Conservation (phyloP, 35 echinoderm and acorn worm genomes). For the Lytechinus variegatus region DNA sequence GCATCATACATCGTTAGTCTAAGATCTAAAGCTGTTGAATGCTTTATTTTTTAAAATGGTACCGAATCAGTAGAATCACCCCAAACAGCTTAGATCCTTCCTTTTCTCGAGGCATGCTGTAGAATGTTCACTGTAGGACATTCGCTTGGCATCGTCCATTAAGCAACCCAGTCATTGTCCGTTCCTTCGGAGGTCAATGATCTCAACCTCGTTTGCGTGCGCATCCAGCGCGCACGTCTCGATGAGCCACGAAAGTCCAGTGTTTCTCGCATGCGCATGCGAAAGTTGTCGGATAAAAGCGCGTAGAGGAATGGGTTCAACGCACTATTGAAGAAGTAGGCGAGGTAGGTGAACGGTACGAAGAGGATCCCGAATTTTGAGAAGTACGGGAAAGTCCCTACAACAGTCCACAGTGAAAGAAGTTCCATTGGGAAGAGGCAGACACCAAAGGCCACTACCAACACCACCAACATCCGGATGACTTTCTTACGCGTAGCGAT, state of each 20-base stretch:
- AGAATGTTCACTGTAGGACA: too few species aligned
- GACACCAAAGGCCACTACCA: slow-evolving; percentile 72
- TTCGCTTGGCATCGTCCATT: neutral
- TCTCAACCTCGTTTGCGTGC: slow-evolving; percentile 61
- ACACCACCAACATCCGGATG: slow-evolving; percentile 73
- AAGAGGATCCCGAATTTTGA: slow-evolving; percentile 51
- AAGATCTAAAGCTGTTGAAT: too few species aligned
- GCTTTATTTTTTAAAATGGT: too few species aligned
- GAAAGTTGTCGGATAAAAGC: slow-evolving; percentile 91
- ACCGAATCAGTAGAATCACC: too few species aligned
- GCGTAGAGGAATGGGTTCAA: slow-evolving; percentile 92
- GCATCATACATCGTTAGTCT: too few species aligned
- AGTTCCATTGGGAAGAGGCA: slow-evolving; percentile 90
- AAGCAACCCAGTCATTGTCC: slow-evolving; percentile 43
- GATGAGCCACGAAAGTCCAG: slow-evolving; percentile 61
- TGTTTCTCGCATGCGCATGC: slow-evolving; percentile 71
- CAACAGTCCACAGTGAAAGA: slow-evolving; percentile 18
- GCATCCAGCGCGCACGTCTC: slow-evolving; percentile 29
- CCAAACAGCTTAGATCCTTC: too few species aligned
- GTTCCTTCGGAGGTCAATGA: slow-evolving; percentile 78
- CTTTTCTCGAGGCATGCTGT: too few species aligned
- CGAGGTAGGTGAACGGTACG: slow-evolving; percentile 63
- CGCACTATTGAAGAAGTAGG: slow-evolving; percentile 89
- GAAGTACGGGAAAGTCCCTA: slow-evolving; percentile 19
- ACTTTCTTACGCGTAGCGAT: slow-evolving; percentile 79